These are phyloP conservation scores for Acanthis flammea DNA, from an alignment of 2,797 vertebrate genomes.

Conservation along the genomic window DNA sequence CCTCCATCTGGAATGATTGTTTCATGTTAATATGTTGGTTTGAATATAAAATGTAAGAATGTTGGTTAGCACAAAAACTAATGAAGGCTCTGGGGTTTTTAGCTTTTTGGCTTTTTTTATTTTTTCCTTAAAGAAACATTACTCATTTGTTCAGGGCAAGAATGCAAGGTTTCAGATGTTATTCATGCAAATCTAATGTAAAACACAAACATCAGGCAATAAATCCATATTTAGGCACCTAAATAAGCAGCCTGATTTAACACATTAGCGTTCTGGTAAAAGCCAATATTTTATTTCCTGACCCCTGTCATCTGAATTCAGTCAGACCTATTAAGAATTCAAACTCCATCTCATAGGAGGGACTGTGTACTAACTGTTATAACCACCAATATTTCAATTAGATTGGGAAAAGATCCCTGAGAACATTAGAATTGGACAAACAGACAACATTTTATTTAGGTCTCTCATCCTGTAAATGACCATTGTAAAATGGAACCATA, in stretches of 20 bases:
- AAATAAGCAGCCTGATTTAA: slow-evolving; percentile 30
- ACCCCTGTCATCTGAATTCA: background rate
- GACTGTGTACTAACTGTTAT: background rate
- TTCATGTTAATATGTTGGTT: slow-evolving; percentile 58
- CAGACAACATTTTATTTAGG: background rate
- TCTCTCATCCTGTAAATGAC: background rate
- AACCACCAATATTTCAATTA: background rate
- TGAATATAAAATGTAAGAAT: slow-evolving; percentile 64
- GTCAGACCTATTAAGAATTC: background rate
- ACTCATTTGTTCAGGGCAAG: slow-evolving; percentile 34
- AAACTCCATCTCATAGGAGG: background rate
- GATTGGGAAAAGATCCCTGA: background rate
- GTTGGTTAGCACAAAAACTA: slow-evolving; percentile 63
- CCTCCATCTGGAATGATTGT: slow-evolving; percentile 67
- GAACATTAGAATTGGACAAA: background rate
- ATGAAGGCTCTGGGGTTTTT: slow-evolving; percentile 65
- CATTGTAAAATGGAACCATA: background rate
- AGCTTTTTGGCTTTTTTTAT: slow-evolving; percentile 39
- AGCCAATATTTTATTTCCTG: background rate
- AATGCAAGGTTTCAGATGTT: slow-evolving; percentile 40
- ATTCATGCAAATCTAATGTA: slow-evolving; percentile 35
- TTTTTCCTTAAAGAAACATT: slow-evolving; percentile 55
- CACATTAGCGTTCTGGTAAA: slow-evolving; percentile 19
- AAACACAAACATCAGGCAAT: slow-evolving; percentile 28
- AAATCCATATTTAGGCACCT: slow-evolving; percentile 43